Base-by-base conservation (phyloP, 2,888 invertebrate species). In the Pristionchus japonicus region DNA sequence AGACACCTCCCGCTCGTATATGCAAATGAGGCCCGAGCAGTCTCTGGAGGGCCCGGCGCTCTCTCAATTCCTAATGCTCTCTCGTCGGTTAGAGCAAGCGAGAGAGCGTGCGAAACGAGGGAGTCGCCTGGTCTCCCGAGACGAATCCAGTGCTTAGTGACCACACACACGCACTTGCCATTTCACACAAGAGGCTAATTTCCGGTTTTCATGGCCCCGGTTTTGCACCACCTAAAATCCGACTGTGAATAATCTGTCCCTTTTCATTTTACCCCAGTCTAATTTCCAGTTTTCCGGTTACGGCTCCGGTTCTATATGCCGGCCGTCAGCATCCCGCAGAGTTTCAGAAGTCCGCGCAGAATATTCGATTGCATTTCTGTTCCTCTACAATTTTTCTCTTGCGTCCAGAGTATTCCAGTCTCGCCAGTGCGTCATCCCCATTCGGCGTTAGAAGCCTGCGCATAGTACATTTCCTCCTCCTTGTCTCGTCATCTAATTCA, bases 21-120 rank as follows among this genome's bases (percentile, higher is more conserved):
- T 77, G 77, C 77, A 77, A 77, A 77, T 77, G 77, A 77, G 77
- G 43, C n/a, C 0, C n/a, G n/a, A n/a, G n/a, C n/a, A n/a, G n/a
- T n/a, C n/a, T n/a, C n/a, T n/a, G n/a, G 23, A 43, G 23, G 77
- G 47, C 23, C 31, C 23, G 40, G 23, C 27, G 23, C n/a, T 57
- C 57, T 57, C 57, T 57, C 17, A n/a, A 11, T 17, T n/a, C 23
- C 7, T 15, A 7, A 57, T 57, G 57, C 57, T n/a, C 57, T 43
- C 43, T 9, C 17, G 67, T 7, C 31, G 67, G 67, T n/a, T 11
- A 67, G 67, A 31, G 13, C 2, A 20, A 15, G 67, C 13, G 67
- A 27, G 34, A 67, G 67, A 67, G 67, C 67, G n/a, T 57, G 57
- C 23, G 57, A 23, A 57, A 57, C 23, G 57, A 6, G n/a, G 57